A percentile compares a stretch with the other conserved stretches of the same genome.
phyloP scores from a whole-genome alignment of 1,140 invertebrate genomes.

The Ceratina calcarata region DNA sequence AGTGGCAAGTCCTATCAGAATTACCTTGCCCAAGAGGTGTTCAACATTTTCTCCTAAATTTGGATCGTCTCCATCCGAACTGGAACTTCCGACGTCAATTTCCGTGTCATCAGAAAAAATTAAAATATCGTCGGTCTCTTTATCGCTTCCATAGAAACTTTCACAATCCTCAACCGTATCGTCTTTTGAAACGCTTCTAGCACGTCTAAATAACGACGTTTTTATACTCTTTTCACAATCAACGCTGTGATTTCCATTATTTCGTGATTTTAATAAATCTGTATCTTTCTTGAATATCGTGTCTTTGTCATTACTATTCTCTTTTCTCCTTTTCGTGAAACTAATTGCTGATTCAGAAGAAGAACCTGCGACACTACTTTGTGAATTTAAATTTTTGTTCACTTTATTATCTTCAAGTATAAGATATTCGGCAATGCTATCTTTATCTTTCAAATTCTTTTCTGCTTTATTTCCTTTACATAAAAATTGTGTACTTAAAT shows the following conservation, averaged over 20 bases:
- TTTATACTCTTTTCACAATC: conserved; percentile 54
- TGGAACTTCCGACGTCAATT: conserved; percentile 77
- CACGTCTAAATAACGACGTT: conserved; percentile 60
- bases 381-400: conserved; percentile 6
- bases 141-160: conserved; percentile 85
- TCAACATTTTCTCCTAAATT: conserved; percentile 71
- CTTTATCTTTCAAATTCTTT: conserved; percentile 63
- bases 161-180: conserved; percentile 78
- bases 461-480: conserved; percentile 64
- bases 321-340: conserved; percentile 1
- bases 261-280: conserved; percentile 64
- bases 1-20: conserved; percentile 30
- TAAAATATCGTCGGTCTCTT: conserved; percentile 84
- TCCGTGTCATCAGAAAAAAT: conserved; percentile 86
- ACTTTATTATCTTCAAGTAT: conserved; percentile 67
- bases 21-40: conserved; percentile 77
- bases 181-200: conserved; percentile 66
- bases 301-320: conserved; percentile 5
- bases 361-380: neutral
- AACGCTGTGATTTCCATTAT: conserved; percentile 61
- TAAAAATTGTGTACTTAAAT: conserved; percentile 61
- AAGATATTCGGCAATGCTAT: conserved; percentile 72
- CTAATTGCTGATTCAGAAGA: neutral
- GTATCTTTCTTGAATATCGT: conserved; percentile 61
- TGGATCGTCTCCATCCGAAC: conserved; percentile 74